Conservation (phyloP, 1,140 invertebrate species). For the Bombus pyrosoma region DNA sequence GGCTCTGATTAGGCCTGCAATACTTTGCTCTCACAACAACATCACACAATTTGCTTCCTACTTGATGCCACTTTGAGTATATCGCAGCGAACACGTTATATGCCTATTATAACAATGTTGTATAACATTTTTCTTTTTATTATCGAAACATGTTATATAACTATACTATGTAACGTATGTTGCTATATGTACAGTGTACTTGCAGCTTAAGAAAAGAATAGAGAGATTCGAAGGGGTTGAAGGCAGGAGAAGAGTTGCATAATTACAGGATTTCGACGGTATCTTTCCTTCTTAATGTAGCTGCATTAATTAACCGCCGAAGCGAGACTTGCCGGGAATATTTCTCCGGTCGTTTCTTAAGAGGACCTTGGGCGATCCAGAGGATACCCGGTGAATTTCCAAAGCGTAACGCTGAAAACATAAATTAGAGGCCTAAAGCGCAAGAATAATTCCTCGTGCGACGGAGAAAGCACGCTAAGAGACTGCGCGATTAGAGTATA, state of each 20-base stretch:
- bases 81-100: no score
- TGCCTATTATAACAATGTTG: no score
- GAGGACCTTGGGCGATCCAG: conserved; percentile 44
- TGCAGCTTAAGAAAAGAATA: background rate
- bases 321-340: conserved; percentile 59
- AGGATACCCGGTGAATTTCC: background rate
- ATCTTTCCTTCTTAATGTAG: conserved; percentile 67
- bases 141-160: no score
- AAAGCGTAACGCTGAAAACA: background rate
- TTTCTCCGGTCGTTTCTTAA: conserved; percentile 52
- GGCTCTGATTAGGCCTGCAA: no score
- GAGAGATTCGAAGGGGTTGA: background rate
- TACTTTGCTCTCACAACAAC: no score
- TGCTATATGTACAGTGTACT: no score
- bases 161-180: no score
- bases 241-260: conserved; percentile 10
- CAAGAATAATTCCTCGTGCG: background rate
- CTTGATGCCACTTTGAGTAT: no score
- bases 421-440: conserved; percentile 17
- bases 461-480: background rate
- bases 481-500: background rate
- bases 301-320: conserved; percentile 71
- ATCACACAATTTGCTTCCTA: no score
- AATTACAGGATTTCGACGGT: conserved; percentile 8
- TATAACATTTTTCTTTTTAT: no score